phyloP scores from a whole-genome alignment of 2,888 invertebrate genomes.

The Chaetoderma sp. region DNA sequence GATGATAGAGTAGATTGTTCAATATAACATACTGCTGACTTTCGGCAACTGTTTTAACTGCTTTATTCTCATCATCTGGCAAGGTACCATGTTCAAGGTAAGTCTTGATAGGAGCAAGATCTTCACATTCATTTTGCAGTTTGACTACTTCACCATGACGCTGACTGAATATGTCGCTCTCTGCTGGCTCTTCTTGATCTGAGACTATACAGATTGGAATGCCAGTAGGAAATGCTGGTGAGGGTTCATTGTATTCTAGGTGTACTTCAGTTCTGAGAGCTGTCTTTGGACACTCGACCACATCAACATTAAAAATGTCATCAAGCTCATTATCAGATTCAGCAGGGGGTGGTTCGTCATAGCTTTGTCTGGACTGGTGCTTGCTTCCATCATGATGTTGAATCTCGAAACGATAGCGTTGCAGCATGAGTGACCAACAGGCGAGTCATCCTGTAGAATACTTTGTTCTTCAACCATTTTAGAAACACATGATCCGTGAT shows the following conservation, averaged over 20 bases:
- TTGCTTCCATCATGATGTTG: constrained; percentile 2
- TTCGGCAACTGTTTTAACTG: background rate
- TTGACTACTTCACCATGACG: no score
- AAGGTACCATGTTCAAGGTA: no score
- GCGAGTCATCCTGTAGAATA: background rate
- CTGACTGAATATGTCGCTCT: no score
- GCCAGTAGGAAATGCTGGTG: no score
- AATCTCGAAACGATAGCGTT: constrained; percentile 12
- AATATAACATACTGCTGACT: background rate
- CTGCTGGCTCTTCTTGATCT: no score
- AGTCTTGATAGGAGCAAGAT: no score
- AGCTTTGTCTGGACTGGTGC: background rate
- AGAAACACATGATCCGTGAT: constrained; percentile 10
- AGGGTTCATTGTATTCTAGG: no score
- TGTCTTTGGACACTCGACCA: no score
- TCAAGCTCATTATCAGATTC: no score
- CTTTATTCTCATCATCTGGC: background rate
- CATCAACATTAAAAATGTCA: no score
- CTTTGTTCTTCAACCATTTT: constrained; percentile 3
- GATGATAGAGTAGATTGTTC: background rate
- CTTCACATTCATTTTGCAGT: background rate
- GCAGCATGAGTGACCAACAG: constrained; percentile 19
- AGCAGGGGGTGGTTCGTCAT: background rate
- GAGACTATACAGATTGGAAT: no score
- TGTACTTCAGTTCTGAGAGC: no score